phyloP scores from a whole-genome alignment of 2,888 invertebrate species.

The Nymphalis urticae region DNA sequence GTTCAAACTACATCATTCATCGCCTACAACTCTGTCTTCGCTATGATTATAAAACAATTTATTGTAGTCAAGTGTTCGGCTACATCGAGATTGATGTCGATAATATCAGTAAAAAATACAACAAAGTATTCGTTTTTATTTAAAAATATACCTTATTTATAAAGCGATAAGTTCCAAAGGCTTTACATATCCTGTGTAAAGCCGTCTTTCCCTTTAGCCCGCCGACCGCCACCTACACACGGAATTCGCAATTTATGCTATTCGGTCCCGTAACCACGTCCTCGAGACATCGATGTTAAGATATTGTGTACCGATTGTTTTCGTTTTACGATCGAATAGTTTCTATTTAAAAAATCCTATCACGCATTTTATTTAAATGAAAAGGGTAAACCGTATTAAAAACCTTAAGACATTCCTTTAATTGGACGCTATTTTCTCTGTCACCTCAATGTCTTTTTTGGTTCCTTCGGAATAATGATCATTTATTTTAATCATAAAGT shows the following conservation, averaged over 20 bases:
- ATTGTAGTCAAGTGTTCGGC: conserved; percentile 36
- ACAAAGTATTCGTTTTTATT: conserved; percentile 10
- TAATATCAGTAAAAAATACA: conserved; percentile 28
- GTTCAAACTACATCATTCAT: conserved; percentile 34
- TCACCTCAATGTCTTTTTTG: too few relatives aligned
- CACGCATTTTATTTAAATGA: too few relatives aligned
- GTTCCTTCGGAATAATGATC: too few relatives aligned
- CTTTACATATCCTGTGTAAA: conserved; percentile 10
- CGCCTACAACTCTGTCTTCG: conserved; percentile 39
- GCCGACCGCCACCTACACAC: conserved; percentile 37
- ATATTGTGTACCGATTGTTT: conserved; percentile 37
- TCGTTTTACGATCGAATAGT: conserved; percentile 29
- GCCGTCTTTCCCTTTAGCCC: conserved; percentile 30
- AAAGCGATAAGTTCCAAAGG: conserved; percentile 6
- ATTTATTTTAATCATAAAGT: too few relatives aligned
- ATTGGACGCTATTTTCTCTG: too few relatives aligned
- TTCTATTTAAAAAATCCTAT: not conserved
- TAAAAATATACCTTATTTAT: conserved; percentile 15
- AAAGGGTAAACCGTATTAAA: too few relatives aligned
- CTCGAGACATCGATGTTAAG: conserved; percentile 33
- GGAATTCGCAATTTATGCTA: conserved; percentile 38
- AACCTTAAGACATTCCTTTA: too few relatives aligned
- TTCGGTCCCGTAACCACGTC: conserved; percentile 31
- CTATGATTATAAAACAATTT: conserved; percentile 40
- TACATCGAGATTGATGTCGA: conserved; percentile 39